Evolutionary conservation across 2,888 invertebrate genomes (phyloP), one percentile per base, ranked within the genome.

Genomic region (Nezara viridula): DNA sequence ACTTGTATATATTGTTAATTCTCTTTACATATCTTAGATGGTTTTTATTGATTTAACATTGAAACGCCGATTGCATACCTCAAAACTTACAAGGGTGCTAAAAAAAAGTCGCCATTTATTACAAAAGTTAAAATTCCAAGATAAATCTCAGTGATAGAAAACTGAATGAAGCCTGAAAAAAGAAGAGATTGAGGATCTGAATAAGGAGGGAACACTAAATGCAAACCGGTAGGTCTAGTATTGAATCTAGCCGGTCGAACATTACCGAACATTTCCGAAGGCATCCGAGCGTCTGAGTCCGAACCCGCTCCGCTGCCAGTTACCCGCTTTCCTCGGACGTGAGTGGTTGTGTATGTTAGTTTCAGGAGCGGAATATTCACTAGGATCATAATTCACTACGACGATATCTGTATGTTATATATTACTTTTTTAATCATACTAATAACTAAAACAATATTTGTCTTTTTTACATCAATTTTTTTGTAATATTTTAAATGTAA

Each of bases 211-310:
- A 81, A 81, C 21, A 44, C 44, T 44, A 44, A 81, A 81, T 81
- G 44, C 81, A 81, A 81, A 47, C 81, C n/a, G 81, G 81, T 81
- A 81, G 81, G 81, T 81, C 81, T 81, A 81, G 81, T 81, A 81
- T 81, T 81, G 81, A 81, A 81, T 81, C 81, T 81, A 81, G 81
- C 81, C 81, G 9, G 14, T 44, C 81, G 81, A 81, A 81, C 24
- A n/a, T 81, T n/a, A n/a, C 81, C 81, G 81, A 81, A n/a, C 24
- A 10, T 10, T 10, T 0, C 44, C 77, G 77, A 77, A 21, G 16
- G 37, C 4, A 16, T 2, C 32, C 77, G 77, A 77, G 37, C 24
- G 2, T 16, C n/a, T 7, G 40, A 12, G 40, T n/a, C n/a, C n/a
- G 81, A 81, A 24, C 81, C 81, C 44, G 81, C 81, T 44, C 81